These are phyloP conservation scores for Drosophila macrothrix DNA, from an alignment of 2,888 invertebrate genomes.

Conservation along the genomic window DNA sequence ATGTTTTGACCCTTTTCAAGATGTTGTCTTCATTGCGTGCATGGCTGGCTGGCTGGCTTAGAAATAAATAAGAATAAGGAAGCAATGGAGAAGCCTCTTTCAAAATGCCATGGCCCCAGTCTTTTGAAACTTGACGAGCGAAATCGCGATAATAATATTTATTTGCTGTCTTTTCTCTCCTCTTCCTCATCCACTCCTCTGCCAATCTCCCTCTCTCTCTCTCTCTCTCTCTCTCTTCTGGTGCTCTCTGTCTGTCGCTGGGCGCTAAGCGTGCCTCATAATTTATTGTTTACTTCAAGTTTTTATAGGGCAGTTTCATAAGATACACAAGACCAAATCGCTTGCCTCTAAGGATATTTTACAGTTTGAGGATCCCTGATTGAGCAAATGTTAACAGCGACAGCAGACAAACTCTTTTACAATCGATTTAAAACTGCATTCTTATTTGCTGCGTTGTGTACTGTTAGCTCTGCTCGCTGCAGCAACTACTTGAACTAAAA, in stretches of 20 bases:
- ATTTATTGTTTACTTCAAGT: conserved; percentile 56
- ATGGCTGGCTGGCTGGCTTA: conserved; percentile 25
- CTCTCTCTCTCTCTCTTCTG: background rate
- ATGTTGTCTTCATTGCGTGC: conserved; percentile 80
- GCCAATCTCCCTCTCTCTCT: background rate
- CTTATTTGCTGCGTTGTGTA: background rate
- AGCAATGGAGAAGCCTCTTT: conserved; percentile 50
- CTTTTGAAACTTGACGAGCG: conserved; percentile 49
- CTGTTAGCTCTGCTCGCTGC: background rate
- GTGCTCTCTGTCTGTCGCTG: conserved; percentile 8
- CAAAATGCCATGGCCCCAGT: conserved; percentile 46
- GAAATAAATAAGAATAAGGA: conserved; percentile 58
- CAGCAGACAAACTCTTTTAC: background rate
- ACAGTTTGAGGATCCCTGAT: conserved; percentile 16
- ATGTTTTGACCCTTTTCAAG: conserved; percentile 81
- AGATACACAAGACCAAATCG: conserved; percentile 5
- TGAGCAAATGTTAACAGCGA: background rate
- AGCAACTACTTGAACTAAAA: background rate
- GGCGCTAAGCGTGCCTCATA: conserved; percentile 58
- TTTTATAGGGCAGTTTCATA: conserved; percentile 24
- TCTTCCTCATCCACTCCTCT: background rate
- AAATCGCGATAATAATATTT: conserved; percentile 76
- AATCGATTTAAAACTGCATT: background rate
- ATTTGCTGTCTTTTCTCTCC: conserved; percentile 54
- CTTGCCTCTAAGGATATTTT: background rate